phyloP scores from a whole-genome alignment of 2,888 invertebrate species.

The Tiliacea citrago region DNA sequence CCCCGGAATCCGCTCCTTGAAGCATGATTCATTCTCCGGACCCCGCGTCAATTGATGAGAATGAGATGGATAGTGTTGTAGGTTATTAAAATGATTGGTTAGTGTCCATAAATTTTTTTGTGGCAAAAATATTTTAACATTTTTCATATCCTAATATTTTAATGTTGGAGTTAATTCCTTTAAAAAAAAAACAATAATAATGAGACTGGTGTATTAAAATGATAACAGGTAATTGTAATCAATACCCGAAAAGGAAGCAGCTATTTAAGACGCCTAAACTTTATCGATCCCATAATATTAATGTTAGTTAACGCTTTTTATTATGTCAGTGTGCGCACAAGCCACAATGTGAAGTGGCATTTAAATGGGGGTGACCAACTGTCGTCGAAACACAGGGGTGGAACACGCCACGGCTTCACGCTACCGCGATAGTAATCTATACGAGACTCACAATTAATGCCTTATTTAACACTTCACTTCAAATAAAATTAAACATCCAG shows the following conservation, averaged over 20 bases:
- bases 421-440: constrained; percentile 88
- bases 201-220: too few species aligned
- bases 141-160: background rate
- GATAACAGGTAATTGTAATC: background rate
- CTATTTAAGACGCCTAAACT: constrained; percentile 42
- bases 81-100: constrained; percentile 37
- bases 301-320: constrained; percentile 83
- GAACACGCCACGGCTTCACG: constrained; percentile 86
- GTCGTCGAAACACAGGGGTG: constrained; percentile 87
- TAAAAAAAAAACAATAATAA: background rate
- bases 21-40: constrained; percentile 89
- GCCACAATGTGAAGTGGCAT: constrained; percentile 90
- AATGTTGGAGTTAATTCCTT: background rate
- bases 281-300: constrained; percentile 78
- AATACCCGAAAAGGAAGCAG: constrained; percentile 12
- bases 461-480: constrained; percentile 84
- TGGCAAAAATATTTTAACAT: background rate
- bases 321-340: constrained; percentile 86
- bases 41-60: constrained; percentile 83
- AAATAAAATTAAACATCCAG: constrained; percentile 70
- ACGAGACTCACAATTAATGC: constrained; percentile 86
- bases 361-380: constrained; percentile 90
- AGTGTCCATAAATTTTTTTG: background rate
- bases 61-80: constrained; percentile 79
- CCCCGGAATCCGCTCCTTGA: constrained; percentile 90